Conservation (phyloP, 2,797 vertebrate genomes). For the Chaunax sp. region DNA sequence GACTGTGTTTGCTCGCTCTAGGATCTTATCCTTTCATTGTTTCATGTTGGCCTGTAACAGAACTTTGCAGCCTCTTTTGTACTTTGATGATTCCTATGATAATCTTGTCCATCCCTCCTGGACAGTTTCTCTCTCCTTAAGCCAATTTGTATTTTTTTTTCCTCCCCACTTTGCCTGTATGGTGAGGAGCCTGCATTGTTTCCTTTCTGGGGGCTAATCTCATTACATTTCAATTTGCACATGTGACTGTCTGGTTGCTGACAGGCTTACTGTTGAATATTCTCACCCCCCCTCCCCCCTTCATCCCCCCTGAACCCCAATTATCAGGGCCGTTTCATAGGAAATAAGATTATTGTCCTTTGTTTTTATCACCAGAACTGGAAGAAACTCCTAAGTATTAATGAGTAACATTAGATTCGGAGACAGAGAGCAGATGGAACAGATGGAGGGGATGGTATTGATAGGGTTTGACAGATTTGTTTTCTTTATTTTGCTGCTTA, state of each 20-base stretch:
- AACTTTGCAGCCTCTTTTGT: slow-evolving; percentile 25
- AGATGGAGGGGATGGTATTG: slow-evolving; percentile 46
- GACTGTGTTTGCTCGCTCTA: slow-evolving; percentile 20
- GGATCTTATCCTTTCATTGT: slow-evolving; percentile 28
- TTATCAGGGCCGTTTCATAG: slow-evolving; percentile 63
- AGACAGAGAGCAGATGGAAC: slow-evolving; percentile 51
- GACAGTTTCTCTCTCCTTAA: slow-evolving; percentile 57
- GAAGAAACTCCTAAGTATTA: slow-evolving; percentile 48
- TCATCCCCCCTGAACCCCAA: slow-evolving; percentile 48
- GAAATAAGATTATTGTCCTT: slow-evolving; percentile 69
- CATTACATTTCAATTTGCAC: slow-evolving; percentile 82
- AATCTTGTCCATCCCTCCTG: slow-evolving; percentile 53
- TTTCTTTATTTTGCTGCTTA: slow-evolving; percentile 22
- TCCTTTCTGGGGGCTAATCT: slow-evolving; percentile 78
- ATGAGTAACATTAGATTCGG: slow-evolving; percentile 50
- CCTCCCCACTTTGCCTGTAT: slow-evolving; percentile 28
- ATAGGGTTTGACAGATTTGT: slow-evolving; percentile 11
- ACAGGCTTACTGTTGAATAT: slow-evolving; percentile 73
- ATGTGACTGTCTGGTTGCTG: slow-evolving; percentile 79
- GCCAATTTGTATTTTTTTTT: slow-evolving; percentile 60
- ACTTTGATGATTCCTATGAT: slow-evolving; percentile 44
- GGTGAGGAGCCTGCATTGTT: slow-evolving; percentile 69
- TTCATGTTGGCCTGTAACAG: slow-evolving; percentile 21
- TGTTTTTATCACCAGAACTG: slow-evolving; percentile 53
- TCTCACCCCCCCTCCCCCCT: slow-evolving; percentile 32